Conservation (phyloP, 2,113 vertebrate species). For the Craseonycteris thonglongyai region DNA sequence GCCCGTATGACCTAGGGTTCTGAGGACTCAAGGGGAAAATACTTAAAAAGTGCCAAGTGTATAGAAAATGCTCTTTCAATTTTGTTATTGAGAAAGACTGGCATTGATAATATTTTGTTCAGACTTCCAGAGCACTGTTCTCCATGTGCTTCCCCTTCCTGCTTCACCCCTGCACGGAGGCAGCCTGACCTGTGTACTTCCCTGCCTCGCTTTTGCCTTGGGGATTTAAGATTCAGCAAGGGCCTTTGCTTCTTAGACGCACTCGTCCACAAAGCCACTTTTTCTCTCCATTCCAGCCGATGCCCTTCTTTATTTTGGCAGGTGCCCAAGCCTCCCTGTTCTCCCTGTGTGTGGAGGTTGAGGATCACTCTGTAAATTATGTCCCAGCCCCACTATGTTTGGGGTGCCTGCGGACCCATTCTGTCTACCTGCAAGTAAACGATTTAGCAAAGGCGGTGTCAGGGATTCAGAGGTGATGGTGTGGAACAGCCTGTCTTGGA, state of each 20-base stretch:
- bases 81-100: background rate
- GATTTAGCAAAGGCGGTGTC: background rate
- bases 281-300: background rate
- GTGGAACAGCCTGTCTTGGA: background rate
- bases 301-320: background rate
- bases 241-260: background rate
- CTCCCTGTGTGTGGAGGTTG: fast-evolving
- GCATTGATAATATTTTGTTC: background rate
- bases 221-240: background rate
- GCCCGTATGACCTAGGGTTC: background rate
- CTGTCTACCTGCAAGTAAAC: background rate
- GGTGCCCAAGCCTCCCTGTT: background rate
- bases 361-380: background rate
- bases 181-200: no score
- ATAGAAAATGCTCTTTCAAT: background rate
- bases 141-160: fast-evolving
- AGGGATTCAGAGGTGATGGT: background rate
- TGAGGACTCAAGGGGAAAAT: background rate
- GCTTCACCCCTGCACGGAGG: background rate
- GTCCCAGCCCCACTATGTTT: background rate
- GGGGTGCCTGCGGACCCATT: background rate
- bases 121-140: background rate
- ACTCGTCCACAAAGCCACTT: fast-evolving
- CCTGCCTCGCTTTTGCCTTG: background rate
- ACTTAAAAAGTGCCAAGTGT: background rate